Base-by-base conservation (phyloP, 2,113 vertebrate genomes). In the Xiphorhynchus elegans region DNA sequence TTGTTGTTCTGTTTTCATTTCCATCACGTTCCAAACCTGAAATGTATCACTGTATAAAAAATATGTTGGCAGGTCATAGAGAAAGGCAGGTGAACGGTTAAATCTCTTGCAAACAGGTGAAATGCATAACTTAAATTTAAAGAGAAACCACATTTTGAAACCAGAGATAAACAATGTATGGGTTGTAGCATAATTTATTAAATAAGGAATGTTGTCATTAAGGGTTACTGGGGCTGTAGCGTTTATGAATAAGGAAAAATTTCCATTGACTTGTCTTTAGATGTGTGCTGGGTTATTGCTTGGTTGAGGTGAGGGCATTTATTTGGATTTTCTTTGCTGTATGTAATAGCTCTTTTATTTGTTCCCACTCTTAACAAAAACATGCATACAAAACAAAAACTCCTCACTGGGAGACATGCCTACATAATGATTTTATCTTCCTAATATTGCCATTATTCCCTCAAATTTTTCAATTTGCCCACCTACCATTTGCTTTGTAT, bases 41-140 rank as follows among this genome's bases (percentile, higher is more conserved):
- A 95, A 95, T 55, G 23, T 62, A 75, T 91, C 53, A 69, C 49
- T 88, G 56, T 67, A 94, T 91, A 88, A 93, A 93, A 77, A 93
- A 70, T 31, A 26, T 75, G 23, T 64, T 83, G 39, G 80, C 84
- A 75, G 42, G 56, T 89, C 83, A 81, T 39, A 79, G 58, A 90
- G 39, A 96, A 78, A 92, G 49, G 25, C 77, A 93, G 94, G 42
- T 13, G 24, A 88, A 96, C 96, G 73, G 58, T 93, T 80, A 96
- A 40, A 40, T 95, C 63, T 78, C 87, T 93, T 84, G 35, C 62
- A 93, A 95, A 86, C 28, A 85, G 70, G 56, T 69, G 77, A 92
- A 97, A 24, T 29, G 68, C 20, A 29, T 39, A 69, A 66, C 75
- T 83, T 79, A 81, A 62, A 86, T 87, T 55, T 76, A 77, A 81